Conservation (phyloP, 1,140 invertebrate genomes). For the Uloborus diversus region DNA sequence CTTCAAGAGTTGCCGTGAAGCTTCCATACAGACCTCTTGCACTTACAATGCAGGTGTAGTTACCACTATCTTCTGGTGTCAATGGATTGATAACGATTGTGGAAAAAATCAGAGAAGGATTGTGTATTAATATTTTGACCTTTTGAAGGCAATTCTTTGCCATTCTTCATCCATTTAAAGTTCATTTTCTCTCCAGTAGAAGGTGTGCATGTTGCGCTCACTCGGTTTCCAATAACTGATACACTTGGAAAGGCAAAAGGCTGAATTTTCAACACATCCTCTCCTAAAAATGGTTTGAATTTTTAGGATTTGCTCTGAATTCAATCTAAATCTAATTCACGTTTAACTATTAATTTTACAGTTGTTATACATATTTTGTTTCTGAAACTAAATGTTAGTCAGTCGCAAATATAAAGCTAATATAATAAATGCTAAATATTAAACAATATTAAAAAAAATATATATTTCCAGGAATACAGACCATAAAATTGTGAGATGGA, state of each 20-base stretch:
- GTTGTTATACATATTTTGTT: too few relatives aligned
- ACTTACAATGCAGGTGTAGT: slow-evolving; percentile 43
- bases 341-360: too few relatives aligned
- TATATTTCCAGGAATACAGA: too few relatives aligned
- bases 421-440: too few relatives aligned
- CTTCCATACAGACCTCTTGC: slow-evolving; percentile 7
- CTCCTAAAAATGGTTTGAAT: too few relatives aligned
- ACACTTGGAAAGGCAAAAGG: slow-evolving; percentile 36
- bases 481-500: too few relatives aligned
- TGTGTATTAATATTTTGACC: not conserved
- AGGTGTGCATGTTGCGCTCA: slow-evolving; percentile 48
- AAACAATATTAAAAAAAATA: too few relatives aligned
- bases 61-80: slow-evolving; percentile 17
- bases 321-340: too few relatives aligned
- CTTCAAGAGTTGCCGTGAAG: slow-evolving; percentile 20
- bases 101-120: not conserved
- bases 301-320: too few relatives aligned
- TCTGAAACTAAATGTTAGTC: too few relatives aligned
- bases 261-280: slow-evolving; percentile 35
- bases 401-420: too few relatives aligned
- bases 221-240: slow-evolving; percentile 16
- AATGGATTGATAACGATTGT: slow-evolving; percentile 24
- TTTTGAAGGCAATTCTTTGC: not conserved
- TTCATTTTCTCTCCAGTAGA: slow-evolving; percentile 25
- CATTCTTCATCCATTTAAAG: slow-evolving; percentile 54